These are phyloP conservation scores for Bilobella aurantiaca DNA, from an alignment of 1,140 invertebrate genomes.

Conservation along the genomic window DNA sequence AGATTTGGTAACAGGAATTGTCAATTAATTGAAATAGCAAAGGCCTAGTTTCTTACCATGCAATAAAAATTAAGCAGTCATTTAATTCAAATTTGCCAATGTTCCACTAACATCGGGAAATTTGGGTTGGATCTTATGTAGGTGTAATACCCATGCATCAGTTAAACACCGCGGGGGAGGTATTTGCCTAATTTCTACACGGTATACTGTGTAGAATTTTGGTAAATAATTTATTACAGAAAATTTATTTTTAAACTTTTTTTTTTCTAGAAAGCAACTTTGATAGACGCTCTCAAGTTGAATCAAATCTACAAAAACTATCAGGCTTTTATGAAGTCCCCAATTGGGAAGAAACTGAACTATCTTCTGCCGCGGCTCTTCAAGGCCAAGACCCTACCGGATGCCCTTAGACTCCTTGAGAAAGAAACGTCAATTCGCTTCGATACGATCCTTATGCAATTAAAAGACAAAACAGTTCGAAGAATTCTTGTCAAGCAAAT, in stretches of 20 bases:
- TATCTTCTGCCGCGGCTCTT: slow-evolving; percentile 28
- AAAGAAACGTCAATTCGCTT: slow-evolving; percentile 32
- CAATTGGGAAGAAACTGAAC: slow-evolving; percentile 27
- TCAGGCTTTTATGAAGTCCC: slow-evolving; percentile 24
- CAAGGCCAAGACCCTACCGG: slow-evolving; percentile 28
- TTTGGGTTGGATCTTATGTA: too few relatives aligned
- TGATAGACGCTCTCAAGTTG: slow-evolving; percentile 24
- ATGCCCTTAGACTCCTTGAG: slow-evolving; percentile 31
- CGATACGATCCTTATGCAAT: slow-evolving; percentile 28
- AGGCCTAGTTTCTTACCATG: too few relatives aligned
- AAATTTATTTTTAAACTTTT: not conserved
- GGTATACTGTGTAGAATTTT: not conserved
- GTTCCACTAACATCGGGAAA: too few relatives aligned
- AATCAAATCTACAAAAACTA: slow-evolving; percentile 26
- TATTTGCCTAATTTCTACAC: not conserved
- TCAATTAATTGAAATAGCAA: too few relatives aligned
- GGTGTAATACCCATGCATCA: too few relatives aligned
- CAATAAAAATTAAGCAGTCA: too few relatives aligned
- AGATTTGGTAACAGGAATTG: not conserved
- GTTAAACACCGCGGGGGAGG: too few relatives aligned
- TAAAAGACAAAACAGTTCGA: slow-evolving; percentile 23
- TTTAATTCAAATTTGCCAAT: too few relatives aligned
- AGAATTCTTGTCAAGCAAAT: slow-evolving; percentile 26
- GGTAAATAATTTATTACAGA: not conserved
- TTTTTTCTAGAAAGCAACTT: slow-evolving; percentile 10